Evolutionary conservation across 2,888 invertebrate genomes (phyloP).

Genomic region (Troilus luridus): DNA sequence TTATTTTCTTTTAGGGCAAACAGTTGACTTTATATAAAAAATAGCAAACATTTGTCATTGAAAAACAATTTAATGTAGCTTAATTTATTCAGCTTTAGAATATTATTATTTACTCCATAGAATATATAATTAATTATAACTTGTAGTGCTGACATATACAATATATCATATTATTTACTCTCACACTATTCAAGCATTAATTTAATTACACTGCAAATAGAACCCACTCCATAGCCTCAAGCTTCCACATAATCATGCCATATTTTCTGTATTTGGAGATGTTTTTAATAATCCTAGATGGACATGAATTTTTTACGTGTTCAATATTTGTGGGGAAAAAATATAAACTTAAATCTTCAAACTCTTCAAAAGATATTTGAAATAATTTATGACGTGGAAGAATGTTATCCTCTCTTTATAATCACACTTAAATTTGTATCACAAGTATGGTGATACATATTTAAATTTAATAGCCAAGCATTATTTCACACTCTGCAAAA

Average conservation of each 20-base stretch:
- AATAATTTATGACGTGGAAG: not conserved
- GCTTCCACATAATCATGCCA: no score
- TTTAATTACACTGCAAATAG: no score
- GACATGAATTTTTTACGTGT: not conserved
- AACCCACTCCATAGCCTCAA: no score
- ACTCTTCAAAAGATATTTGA: not conserved
- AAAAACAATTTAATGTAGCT: not conserved
- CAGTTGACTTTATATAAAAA: not conserved
- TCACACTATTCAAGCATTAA: no score
- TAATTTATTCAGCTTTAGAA: no score
- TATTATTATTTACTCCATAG: not conserved
- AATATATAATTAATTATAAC: not conserved
- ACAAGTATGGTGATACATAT: not conserved
- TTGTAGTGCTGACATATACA: not conserved
- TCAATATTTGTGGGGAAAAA: not conserved
- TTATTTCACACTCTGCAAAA: not conserved
- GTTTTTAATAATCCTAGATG: not conserved
- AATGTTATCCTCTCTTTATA: not conserved
- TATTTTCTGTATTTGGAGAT: not conserved
- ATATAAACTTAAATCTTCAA: not conserved
- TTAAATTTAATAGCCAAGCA: not conserved
- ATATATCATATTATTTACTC: not conserved
- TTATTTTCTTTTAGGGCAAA: not conserved
- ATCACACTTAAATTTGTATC: not conserved
- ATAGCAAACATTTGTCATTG: not conserved